phyloP scores from a whole-genome alignment of 1,140 invertebrate species.

The Laupala kohalensis region DNA sequence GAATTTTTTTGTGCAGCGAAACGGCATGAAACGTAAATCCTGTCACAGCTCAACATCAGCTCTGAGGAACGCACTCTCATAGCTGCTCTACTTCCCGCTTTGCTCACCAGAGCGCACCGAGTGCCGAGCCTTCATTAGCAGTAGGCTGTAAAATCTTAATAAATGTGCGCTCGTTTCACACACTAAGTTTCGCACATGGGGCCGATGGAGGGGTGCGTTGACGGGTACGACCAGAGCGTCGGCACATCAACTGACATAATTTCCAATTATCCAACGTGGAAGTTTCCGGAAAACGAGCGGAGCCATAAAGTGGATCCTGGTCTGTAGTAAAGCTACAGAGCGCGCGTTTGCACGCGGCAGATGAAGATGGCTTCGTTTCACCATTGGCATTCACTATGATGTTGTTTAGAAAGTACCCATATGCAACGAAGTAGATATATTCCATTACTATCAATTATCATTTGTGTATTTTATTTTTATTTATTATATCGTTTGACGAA shows the following conservation, averaged over 20 bases:
- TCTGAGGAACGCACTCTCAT: too few species aligned
- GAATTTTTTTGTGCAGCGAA: too few species aligned
- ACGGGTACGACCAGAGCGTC: background rate
- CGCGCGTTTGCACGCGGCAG: background rate
- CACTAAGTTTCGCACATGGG: background rate
- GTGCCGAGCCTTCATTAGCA: background rate
- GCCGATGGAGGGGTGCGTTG: background rate
- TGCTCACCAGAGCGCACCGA: background rate
- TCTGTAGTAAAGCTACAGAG: background rate
- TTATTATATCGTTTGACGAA: too few species aligned
- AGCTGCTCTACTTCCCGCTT: background rate
- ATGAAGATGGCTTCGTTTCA: background rate
- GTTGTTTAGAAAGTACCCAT: too few species aligned
- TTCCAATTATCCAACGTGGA: background rate
- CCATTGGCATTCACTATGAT: too few species aligned
- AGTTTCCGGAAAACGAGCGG: background rate
- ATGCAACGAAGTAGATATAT: too few species aligned
- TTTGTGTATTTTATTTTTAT: too few species aligned
- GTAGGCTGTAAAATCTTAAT: background rate
- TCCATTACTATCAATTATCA: too few species aligned
- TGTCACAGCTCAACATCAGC: too few species aligned
- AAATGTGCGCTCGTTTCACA: background rate
- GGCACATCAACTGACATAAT: background rate
- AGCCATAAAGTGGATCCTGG: background rate
- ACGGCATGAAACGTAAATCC: too few species aligned